A percentile compares a stretch with the other conserved stretches of the same genome.
Evolutionary conservation across 2,888 invertebrate species (phyloP).

Genomic region (Lysandra bellargus): DNA sequence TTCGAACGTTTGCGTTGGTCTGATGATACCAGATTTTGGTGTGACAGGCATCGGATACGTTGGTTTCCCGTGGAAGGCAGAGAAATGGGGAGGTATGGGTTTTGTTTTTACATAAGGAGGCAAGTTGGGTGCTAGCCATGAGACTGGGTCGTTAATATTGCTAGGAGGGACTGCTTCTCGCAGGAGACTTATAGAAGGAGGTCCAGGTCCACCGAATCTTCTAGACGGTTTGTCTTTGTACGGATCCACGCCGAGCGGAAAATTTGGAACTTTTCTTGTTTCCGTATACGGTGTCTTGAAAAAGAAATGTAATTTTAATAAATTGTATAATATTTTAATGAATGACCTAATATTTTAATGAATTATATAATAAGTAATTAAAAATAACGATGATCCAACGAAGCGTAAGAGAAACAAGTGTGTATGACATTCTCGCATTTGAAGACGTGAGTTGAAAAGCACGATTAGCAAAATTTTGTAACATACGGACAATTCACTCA

Average conservation of each 20-base stretch:
- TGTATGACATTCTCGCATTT: no score
- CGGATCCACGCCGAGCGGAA: neutral
- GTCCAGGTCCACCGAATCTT: constrained; percentile 21
- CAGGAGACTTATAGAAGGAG: constrained; percentile 30
- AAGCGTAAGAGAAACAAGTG: no score
- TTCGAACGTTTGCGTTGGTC: constrained; percentile 40
- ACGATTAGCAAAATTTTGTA: no score
- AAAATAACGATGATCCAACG: no score
- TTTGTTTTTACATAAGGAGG: constrained; percentile 31
- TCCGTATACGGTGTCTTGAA: constrained; percentile 1
- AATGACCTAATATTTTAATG: no score
- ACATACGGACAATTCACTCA: no score
- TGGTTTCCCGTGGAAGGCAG: constrained; percentile 32
- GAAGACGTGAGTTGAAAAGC: no score
- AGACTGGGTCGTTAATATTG: constrained; percentile 37
- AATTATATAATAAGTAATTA: no score
- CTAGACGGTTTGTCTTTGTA: neutral
- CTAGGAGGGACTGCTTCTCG: constrained; percentile 41
- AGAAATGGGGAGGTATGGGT: constrained; percentile 22
- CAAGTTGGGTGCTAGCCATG: constrained; percentile 37
- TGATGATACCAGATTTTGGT: constrained; percentile 41
- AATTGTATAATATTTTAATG: neutral
- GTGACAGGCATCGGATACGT: constrained; percentile 45
- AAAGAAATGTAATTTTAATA: neutral
- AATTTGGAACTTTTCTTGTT: neutral